Evolutionary conservation across 2,797 vertebrate species (phyloP).

Genomic region (Gambelia wislizenii): DNA sequence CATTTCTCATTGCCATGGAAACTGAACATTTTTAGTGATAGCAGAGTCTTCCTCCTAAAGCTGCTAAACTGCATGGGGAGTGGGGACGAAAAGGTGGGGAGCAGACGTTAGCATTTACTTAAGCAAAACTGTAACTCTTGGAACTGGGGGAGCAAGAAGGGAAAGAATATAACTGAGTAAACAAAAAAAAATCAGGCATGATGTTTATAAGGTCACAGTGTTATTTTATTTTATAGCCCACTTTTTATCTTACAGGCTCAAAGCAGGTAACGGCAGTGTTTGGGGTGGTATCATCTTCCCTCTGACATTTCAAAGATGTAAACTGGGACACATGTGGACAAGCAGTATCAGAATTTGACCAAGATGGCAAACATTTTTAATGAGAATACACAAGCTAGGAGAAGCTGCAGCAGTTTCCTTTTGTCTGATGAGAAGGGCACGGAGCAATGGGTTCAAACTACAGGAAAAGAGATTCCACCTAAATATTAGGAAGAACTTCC

Average conservation of each 20-base stretch:
- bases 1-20: conserved; percentile 73
- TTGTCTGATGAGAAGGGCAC: too few relatives aligned
- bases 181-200: background rate
- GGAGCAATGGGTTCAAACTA: too few relatives aligned
- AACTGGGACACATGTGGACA: too few relatives aligned
- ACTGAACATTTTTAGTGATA: conserved; percentile 76
- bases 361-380: too few relatives aligned
- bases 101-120: conserved; percentile 61
- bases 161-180: conserved; percentile 26
- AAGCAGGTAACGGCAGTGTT: background rate
- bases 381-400: too few relatives aligned
- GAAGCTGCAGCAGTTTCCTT: too few relatives aligned
- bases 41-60: conserved; percentile 70
- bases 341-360: too few relatives aligned
- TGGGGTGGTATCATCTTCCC: conserved; percentile 16
- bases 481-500: too few relatives aligned
- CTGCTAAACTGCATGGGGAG: conserved; percentile 66
- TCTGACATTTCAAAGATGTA: too few relatives aligned
- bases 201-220: conserved; percentile 50
- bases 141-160: conserved; percentile 56
- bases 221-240: background rate
- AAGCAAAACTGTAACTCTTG: conserved; percentile 60
- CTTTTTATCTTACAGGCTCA: background rate
- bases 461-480: too few relatives aligned
- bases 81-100: conserved; percentile 61